Conservation (phyloP, 2,888 invertebrate species). For the Tetheella fluctuosa region DNA sequence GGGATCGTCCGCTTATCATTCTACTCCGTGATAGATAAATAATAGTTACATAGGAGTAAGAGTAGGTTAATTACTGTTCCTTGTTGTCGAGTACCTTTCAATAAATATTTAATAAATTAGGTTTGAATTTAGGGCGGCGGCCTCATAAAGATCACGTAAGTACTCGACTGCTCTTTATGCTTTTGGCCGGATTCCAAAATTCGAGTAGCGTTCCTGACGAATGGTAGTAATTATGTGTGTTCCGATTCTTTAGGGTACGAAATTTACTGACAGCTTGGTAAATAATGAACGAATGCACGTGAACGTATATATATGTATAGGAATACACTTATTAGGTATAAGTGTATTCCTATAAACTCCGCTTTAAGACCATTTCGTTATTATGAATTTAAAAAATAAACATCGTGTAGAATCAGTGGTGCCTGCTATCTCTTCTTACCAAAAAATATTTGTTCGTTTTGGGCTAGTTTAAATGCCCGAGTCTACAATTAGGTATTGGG, state of each 20-base stretch:
- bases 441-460: no score
- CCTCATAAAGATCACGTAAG: constrained; percentile 62
- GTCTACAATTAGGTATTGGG: no score
- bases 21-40: neutral
- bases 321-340: no score
- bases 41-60: constrained; percentile 10
- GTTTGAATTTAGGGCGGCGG: constrained; percentile 67
- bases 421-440: no score
- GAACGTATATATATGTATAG: neutral
- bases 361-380: no score
- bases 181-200: constrained; percentile 73
- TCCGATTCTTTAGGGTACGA: constrained; percentile 49
- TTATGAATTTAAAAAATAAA: no score
- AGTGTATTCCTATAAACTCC: no score
- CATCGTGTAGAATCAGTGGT: no score
- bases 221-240: constrained; percentile 58
- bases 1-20: neutral
- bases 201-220: constrained; percentile 50
- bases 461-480: no score
- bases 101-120: constrained; percentile 62
- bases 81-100: constrained; percentile 36
- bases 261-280: constrained; percentile 28
- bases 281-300: constrained; percentile 11
- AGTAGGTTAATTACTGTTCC: constrained; percentile 36
- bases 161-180: constrained; percentile 60